These are phyloP conservation scores for Sturmia bella DNA, from an alignment of 2,888 invertebrate genomes.

Conservation along the genomic window DNA sequence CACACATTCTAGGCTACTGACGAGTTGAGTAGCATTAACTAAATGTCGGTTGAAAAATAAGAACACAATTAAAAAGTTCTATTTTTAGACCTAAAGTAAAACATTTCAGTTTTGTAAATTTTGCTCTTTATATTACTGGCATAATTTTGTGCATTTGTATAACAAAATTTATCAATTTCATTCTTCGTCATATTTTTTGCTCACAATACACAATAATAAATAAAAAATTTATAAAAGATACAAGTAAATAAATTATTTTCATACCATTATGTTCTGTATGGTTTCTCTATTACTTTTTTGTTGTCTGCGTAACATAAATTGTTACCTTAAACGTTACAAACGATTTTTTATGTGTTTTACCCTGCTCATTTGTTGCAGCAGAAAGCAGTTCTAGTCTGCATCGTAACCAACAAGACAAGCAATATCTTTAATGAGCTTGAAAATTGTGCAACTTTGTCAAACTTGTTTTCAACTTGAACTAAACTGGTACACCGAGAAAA, in stretches of 20 bases:
- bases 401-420: conserved; percentile 45
- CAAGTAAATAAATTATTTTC: conserved; percentile 38
- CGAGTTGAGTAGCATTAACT: too few species aligned
- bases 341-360: background rate
- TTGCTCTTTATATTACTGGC: too few species aligned
- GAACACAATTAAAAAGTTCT: too few species aligned
- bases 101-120: too few species aligned
- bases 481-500: conserved; percentile 15
- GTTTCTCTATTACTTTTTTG: conserved; percentile 13
- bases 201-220: background rate
- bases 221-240: background rate
- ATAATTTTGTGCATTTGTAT: too few species aligned
- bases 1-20: too few species aligned
- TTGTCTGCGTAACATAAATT: conserved; percentile 2
- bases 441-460: conserved; percentile 70
- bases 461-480: conserved; percentile 54
- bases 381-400: background rate
- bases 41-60: too few species aligned
- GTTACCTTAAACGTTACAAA: background rate
- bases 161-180: background rate
- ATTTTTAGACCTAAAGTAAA: too few species aligned
- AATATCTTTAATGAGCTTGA: conserved; percentile 68
- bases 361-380: background rate
- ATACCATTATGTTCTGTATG: background rate
- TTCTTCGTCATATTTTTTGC: too few species aligned